These are phyloP conservation scores for Catharus ustulatus DNA, from an alignment of 2,797 vertebrate species.

Conservation along the genomic window DNA sequence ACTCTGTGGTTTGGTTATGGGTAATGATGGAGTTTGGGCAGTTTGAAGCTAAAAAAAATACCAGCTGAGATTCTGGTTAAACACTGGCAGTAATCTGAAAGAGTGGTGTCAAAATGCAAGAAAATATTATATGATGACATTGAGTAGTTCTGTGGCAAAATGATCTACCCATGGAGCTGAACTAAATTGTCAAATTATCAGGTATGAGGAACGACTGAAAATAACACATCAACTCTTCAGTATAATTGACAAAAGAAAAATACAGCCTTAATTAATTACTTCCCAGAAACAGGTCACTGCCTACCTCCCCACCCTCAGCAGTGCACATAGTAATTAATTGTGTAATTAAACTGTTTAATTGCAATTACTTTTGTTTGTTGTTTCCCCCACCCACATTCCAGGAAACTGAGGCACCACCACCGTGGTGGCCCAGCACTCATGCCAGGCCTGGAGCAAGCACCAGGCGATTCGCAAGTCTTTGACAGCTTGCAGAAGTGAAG, in stretches of 20 bases:
- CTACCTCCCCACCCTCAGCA: not conserved
- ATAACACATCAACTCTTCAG: not conserved
- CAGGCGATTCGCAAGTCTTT: not conserved
- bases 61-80: not conserved
- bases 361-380: not conserved
- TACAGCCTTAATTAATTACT: not conserved
- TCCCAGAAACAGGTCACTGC: not conserved
- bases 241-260: not conserved
- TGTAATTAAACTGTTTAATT: not conserved
- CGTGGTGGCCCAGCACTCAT: not conserved
- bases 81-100: not conserved
- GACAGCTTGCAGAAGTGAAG: not conserved
- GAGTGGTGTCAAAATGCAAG: not conserved
- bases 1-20: not conserved
- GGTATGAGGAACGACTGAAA: not conserved
- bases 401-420: not conserved
- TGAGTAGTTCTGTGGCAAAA: not conserved
- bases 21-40: not conserved
- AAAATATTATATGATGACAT: not conserved
- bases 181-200: not conserved
- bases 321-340: not conserved
- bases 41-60: not conserved
- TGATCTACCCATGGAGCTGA: not conserved
- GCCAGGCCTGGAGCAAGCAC: not conserved
- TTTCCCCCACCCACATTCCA: not conserved